Percentiles rank a stretch among this genome's conserved stretches.
Evolutionary conservation across 2,113 vertebrate genomes (phyloP).

Genomic region (Tapirus terrestris): DNA sequence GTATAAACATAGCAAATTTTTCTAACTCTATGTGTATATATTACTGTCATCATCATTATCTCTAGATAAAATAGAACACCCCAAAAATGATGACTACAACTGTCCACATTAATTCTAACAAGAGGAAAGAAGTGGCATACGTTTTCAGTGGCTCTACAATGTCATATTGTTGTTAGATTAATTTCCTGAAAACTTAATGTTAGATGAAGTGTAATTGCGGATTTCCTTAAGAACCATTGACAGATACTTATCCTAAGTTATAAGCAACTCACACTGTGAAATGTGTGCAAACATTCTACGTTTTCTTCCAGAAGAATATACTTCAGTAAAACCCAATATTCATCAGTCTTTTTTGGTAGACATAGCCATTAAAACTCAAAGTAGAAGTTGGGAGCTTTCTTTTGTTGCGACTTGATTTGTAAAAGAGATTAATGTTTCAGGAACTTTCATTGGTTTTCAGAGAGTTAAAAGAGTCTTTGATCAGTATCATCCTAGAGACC

Average conservation of each 20-base stretch:
- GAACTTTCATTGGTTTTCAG: conserved; percentile 24
- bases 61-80: not conserved
- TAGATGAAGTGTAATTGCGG: conserved; percentile 66
- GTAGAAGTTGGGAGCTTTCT: not conserved
- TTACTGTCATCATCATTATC: not conserved
- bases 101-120: not conserved
- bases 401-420: conserved; percentile 19
- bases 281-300: conserved; percentile 43
- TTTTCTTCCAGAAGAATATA: conserved; percentile 48
- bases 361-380: not conserved
- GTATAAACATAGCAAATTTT: not conserved
- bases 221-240: conserved; percentile 66
- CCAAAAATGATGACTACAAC: not conserved
- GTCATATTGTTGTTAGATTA: conserved; percentile 13
- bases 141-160: not conserved
- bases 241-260: conserved; percentile 61
- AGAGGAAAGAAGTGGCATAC: not conserved
- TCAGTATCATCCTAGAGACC: not conserved
- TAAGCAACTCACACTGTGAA: conserved; percentile 65
- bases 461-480: not conserved
- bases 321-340: not conserved
- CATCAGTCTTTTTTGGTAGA: not conserved
- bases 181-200: conserved; percentile 56
- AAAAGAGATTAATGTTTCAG: conserved; percentile 18
- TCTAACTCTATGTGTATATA: not conserved